phyloP scores from a whole-genome alignment of 2,797 vertebrate species.

The Sternarchorhynchus goeldii region DNA sequence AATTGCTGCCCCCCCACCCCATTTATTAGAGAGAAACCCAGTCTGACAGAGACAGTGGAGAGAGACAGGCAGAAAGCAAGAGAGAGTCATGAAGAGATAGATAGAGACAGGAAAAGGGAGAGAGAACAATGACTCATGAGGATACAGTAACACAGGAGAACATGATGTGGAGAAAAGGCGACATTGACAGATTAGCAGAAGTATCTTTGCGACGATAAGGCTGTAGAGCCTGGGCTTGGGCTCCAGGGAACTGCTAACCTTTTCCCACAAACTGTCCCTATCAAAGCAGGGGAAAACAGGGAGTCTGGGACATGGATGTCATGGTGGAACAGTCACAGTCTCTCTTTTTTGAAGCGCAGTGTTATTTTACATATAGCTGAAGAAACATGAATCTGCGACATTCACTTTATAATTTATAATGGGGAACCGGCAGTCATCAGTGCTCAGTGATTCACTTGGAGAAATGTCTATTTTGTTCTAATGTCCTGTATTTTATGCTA shows the following conservation, averaged over 20 bases:
- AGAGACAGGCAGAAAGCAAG: too few relatives aligned
- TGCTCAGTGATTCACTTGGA: too few relatives aligned
- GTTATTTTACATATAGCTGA: background rate
- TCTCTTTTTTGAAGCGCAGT: background rate
- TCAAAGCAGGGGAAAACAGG: background rate
- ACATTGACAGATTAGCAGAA: conserved; percentile 47
- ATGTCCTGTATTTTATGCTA: too few relatives aligned
- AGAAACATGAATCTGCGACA: background rate
- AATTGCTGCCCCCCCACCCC: too few relatives aligned
- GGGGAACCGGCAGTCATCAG: too few relatives aligned
- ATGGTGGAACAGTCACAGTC: background rate
- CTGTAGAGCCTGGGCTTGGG: conserved; percentile 27
- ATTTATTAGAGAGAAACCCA: too few relatives aligned
- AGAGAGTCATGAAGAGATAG: too few relatives aligned
- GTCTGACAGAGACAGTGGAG: too few relatives aligned
- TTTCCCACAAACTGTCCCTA: conserved; percentile 28
- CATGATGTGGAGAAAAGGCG: conserved; percentile 1
- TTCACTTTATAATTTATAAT: background rate
- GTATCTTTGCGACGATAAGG: conserved; percentile 43
- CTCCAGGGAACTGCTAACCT: conserved; percentile 44
- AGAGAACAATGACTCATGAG: background rate
- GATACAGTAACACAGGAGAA: conserved; percentile 10
- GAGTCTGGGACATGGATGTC: conserved; percentile 12
- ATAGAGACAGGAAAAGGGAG: background rate
- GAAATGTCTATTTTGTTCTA: too few relatives aligned